Evolutionary conservation across 2,797 vertebrate genomes (phyloP).

Genomic region (Bovichtus variegatus): DNA sequence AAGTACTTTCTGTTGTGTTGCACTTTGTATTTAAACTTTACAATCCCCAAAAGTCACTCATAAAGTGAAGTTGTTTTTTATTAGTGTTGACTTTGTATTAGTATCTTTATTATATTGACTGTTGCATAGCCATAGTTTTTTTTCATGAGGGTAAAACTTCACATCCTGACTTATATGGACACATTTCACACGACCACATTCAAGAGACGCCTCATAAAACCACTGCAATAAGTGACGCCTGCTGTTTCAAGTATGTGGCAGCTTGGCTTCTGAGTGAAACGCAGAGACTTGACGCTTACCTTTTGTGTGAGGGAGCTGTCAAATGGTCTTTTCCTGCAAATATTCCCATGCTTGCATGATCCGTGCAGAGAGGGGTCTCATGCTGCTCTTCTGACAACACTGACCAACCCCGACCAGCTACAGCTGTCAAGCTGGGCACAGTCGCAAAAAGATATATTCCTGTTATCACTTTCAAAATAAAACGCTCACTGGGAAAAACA

Average conservation of each 20-base stretch:
- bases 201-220: conserved; percentile 15
- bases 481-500: not conserved
- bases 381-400: conserved; percentile 61
- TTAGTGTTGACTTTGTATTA: not conserved
- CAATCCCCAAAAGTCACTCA: not conserved
- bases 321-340: conserved; percentile 58
- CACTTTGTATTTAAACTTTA: not conserved
- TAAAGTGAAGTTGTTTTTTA: no score
- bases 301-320: conserved; percentile 53
- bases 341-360: conserved; percentile 56
- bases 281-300: conserved; percentile 49
- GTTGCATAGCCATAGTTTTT: not conserved
- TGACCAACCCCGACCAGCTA: conserved; percentile 27
- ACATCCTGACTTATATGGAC: conserved; percentile 8
- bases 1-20: not conserved
- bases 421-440: not conserved
- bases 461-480: conserved; percentile 68
- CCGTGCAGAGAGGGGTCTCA: conserved; percentile 53
- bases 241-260: not conserved
- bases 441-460: conserved; percentile 1
- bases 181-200: conserved; percentile 2
- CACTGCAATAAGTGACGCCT: not conserved
- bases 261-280: not conserved
- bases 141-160: not conserved
- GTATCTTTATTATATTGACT: not conserved